phyloP scores from a whole-genome alignment of 2,797 vertebrate species.

The Enteromius fasciolatus region DNA sequence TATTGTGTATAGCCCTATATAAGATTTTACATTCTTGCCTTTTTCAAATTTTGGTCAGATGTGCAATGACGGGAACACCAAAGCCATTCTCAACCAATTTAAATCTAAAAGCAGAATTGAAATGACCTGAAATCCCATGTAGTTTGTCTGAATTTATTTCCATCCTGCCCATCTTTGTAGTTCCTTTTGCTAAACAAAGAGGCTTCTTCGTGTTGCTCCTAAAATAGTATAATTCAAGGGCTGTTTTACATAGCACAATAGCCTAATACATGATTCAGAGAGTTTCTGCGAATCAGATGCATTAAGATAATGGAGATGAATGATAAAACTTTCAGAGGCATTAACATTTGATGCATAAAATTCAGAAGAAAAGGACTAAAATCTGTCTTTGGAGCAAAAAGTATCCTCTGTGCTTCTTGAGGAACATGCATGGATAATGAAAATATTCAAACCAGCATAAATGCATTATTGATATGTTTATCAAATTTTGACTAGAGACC shows the following conservation, averaged over 20 bases:
- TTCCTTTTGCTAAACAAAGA: slow-evolving; percentile 61
- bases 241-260: slow-evolving; percentile 78
- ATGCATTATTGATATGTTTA: slow-evolving; percentile 74
- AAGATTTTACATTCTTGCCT: not conserved
- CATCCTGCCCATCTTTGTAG: not conserved
- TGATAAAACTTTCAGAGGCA: slow-evolving; percentile 80
- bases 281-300: slow-evolving; percentile 72
- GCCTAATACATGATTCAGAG: slow-evolving; percentile 81
- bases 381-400: slow-evolving; percentile 63
- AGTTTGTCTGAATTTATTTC: not conserved
- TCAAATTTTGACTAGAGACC: slow-evolving; percentile 60
- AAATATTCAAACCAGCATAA: slow-evolving; percentile 54
- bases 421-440: slow-evolving; percentile 67
- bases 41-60: not conserved
- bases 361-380: slow-evolving; percentile 69
- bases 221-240: slow-evolving; percentile 67
- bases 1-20: not conserved
- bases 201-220: slow-evolving; percentile 56
- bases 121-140: not conserved
- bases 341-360: slow-evolving; percentile 83
- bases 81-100: not conserved
- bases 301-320: slow-evolving; percentile 78
- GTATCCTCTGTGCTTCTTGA: slow-evolving; percentile 56
- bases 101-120: not conserved
- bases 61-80: not conserved